Percentiles rank a stretch among this genome's conserved stretches.
Conservation (phyloP, 2,888 invertebrate genomes). For the Drosophila dives region DNA sequence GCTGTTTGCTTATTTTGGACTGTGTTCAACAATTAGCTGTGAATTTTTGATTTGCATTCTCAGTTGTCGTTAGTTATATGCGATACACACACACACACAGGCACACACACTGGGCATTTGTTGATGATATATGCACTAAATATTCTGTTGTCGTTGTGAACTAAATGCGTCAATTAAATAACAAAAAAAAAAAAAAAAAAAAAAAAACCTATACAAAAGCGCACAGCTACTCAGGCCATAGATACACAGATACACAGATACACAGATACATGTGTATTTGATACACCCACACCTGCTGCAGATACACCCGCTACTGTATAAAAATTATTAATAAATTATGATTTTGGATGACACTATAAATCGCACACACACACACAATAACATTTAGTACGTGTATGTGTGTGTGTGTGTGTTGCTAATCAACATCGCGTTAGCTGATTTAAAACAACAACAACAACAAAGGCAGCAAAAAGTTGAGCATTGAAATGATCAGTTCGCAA, state of each 20-base stretch:
- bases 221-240: constrained; percentile 16
- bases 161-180: constrained; percentile 79
- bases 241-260: constrained; percentile 19
- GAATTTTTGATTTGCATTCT: constrained; percentile 37
- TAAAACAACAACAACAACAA: constrained; percentile 24
- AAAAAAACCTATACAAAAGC: constrained; percentile 35
- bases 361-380: constrained; percentile 27
- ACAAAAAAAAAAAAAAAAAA: constrained; percentile 39
- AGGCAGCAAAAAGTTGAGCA: constrained; percentile 5
- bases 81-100: constrained; percentile 8
- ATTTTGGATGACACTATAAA: constrained; percentile 72
- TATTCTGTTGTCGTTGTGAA: constrained; percentile 45
- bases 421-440: constrained; percentile 63
- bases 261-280: constrained; percentile 14
- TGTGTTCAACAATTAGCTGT: constrained; percentile 23
- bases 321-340: constrained; percentile 76
- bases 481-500: constrained; percentile 39
- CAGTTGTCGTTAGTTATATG: constrained; percentile 15
- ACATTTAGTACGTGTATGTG: background rate
- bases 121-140: constrained; percentile 43
- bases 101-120: constrained; percentile 17
- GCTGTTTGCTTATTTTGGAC: constrained; percentile 21
- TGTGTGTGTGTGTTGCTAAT: constrained; percentile 35
- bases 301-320: constrained; percentile 12
- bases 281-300: constrained; percentile 35